Evolutionary conservation across 2,888 invertebrate species (phyloP).

Genomic region (Heteromurus nitidus): DNA sequence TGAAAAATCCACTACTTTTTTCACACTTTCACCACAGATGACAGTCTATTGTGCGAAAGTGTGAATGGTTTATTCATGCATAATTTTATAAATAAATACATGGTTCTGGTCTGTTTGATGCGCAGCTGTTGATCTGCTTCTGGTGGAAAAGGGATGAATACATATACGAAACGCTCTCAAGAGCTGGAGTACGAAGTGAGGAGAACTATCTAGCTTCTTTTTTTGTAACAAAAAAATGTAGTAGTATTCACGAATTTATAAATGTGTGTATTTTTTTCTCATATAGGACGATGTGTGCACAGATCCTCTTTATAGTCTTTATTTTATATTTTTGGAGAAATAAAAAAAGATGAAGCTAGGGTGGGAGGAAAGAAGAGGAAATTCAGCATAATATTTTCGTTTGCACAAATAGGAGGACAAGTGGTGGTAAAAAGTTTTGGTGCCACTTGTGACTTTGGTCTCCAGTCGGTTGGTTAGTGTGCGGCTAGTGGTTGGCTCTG

Average conservation of each 20-base stretch:
- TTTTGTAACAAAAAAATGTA: no score
- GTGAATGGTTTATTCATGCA: conserved; percentile 62
- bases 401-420: conserved; percentile 26
- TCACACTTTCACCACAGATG: not conserved
- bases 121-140: conserved; percentile 60
- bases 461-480: conserved; percentile 35
- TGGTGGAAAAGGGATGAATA: conserved; percentile 23
- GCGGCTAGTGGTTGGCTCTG: conserved; percentile 34
- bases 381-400: conserved; percentile 54
- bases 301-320: no score
- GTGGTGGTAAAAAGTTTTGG: conserved; percentile 45
- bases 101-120: conserved; percentile 20
- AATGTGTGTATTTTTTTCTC: no score
- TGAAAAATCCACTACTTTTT: not conserved
- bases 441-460: conserved; percentile 60
- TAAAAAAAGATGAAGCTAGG: conserved; percentile 17
- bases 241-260: no score
- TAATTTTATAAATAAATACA: conserved; percentile 61
- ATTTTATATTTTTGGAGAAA: not conserved
- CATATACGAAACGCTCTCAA: conserved; percentile 7
- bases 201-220: no score
- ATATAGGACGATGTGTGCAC: no score
- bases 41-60: conserved; percentile 27
- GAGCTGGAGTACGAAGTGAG: no score
- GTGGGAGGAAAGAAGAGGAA: conserved; percentile 38